Conservation (phyloP, 1,140 invertebrate genomes). For the Oreohelix idahoensis region DNA sequence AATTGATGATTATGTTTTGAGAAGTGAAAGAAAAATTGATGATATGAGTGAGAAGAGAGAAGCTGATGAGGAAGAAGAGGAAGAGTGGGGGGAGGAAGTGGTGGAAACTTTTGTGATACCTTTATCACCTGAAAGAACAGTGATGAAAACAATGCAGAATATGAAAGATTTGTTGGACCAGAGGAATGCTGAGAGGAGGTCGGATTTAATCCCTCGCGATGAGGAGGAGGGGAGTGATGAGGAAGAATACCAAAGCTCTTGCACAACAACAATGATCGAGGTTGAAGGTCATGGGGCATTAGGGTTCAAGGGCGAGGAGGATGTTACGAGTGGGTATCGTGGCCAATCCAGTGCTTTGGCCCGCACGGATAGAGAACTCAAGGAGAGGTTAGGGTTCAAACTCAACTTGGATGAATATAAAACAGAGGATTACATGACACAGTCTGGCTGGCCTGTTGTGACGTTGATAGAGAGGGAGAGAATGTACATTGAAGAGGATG, state of each 20-base stretch:
- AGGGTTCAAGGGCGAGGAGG: neutral
- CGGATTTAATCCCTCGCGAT: neutral
- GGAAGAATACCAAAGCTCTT: slow-evolving; percentile 20
- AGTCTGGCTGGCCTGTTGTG: slow-evolving; percentile 24
- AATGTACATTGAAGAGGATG: slow-evolving; percentile 21
- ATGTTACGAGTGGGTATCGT: neutral
- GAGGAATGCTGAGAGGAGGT: neutral
- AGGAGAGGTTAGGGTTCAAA: slow-evolving; percentile 24
- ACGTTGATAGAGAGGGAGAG: slow-evolving; percentile 31
- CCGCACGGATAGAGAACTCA: neutral
- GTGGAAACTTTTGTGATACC: slow-evolving; percentile 7
- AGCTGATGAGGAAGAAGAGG: neutral
- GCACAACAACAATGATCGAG: slow-evolving; percentile 29
- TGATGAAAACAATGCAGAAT: neutral
- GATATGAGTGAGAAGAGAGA: neutral
- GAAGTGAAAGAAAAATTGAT: neutral
- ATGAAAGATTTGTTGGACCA: slow-evolving; percentile 24
- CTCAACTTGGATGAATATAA: slow-evolving; percentile 35
- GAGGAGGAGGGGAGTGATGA: neutral
- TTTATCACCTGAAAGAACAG: neutral
- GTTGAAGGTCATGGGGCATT: slow-evolving; percentile 6
- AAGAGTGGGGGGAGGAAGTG: neutral
- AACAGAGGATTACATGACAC: slow-evolving; percentile 8
- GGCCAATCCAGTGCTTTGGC: neutral
- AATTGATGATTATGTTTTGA: neutral